Conservation (phyloP, 2,113 vertebrate genomes). For the Zootoca vivipara region DNA sequence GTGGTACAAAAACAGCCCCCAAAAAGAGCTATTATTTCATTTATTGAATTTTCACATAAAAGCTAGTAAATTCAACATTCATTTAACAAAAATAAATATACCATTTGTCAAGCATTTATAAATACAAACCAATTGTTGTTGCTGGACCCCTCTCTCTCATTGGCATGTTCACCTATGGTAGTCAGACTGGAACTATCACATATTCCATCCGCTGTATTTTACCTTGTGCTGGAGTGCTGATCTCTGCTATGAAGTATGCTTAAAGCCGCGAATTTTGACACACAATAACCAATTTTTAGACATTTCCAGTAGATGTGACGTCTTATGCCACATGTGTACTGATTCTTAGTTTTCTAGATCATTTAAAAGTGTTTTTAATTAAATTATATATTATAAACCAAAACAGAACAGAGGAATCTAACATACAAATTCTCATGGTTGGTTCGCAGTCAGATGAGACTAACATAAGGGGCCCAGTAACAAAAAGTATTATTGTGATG, state of each 20-base stretch:
- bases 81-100: not conserved
- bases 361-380: too few species aligned
- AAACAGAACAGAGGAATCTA: too few species aligned
- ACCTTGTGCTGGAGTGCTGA: not conserved
- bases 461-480: too few species aligned
- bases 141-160: not conserved
- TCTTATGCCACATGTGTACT: not conserved
- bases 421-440: too few species aligned
- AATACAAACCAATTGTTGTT: not conserved
- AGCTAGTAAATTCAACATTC: not conserved
- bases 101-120: not conserved
- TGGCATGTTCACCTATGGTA: not conserved
- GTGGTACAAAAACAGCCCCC: not conserved
- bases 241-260: not conserved
- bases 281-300: not conserved
- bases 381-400: too few species aligned
- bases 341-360: not conserved
- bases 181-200: not conserved
- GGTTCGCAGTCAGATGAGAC: too few species aligned
- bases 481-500: too few species aligned
- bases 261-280: not conserved
- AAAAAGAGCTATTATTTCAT: not conserved
- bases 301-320: not conserved
- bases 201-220: not conserved
- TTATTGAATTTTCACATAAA: not conserved